Percentiles rank a stretch among this genome's conserved stretches.
Conservation (phyloP, 2,113 vertebrate species). For the Passer montanus region DNA sequence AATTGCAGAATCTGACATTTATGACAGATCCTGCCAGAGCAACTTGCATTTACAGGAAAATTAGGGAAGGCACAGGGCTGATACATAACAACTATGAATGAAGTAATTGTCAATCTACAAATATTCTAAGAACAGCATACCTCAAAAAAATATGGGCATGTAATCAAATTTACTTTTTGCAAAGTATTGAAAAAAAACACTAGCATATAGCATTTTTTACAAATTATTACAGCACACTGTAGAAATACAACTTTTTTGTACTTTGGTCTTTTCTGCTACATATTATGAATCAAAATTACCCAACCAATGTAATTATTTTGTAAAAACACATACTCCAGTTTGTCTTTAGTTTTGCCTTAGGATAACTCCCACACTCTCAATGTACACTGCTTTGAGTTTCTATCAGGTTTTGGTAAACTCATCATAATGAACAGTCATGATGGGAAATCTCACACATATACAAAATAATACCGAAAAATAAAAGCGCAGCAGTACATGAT, state of each 20-base stretch:
- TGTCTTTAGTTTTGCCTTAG: background rate
- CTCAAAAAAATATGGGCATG: background rate
- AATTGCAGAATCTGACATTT: background rate
- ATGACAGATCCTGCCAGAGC: background rate
- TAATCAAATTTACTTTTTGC: background rate
- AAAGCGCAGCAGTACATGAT: background rate
- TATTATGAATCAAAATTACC: background rate
- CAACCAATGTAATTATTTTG: background rate
- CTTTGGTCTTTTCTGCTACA: background rate
- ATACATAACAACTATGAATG: background rate
- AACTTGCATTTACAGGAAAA: background rate
- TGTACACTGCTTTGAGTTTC: background rate
- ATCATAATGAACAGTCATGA: background rate
- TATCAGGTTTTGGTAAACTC: background rate
- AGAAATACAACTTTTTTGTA: background rate
- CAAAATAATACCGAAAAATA: background rate
- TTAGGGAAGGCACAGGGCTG: background rate
- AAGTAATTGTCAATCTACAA: background rate
- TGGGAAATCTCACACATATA: background rate
- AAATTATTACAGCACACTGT: background rate
- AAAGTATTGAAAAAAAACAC: background rate
- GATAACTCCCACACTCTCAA: background rate
- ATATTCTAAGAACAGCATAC: background rate
- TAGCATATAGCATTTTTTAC: background rate
- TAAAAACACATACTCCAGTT: background rate